Evolutionary conservation across 1,140 invertebrate species (phyloP), one percentile per base, ranked within the genome.

Genomic region (Papilio polyxenes): DNA sequence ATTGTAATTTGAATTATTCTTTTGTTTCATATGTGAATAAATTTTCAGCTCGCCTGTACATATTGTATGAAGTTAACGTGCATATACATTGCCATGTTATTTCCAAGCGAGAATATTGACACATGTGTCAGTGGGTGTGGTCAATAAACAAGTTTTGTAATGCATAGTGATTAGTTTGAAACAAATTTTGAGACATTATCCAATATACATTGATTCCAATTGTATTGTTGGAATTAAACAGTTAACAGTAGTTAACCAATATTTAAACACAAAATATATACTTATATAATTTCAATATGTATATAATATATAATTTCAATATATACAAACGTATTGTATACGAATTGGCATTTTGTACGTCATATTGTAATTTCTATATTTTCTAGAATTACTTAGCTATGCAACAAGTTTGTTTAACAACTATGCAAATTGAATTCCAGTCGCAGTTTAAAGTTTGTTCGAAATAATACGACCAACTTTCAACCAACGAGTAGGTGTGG

Each of bases 321-420:
- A 31, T 31, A 31, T 31, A 31, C 23, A 31, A 31, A 31, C 23
- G 2, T 31, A 31, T 31, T 31, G 23, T 31, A 31, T 31, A 31
- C 23, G 23, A 31, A 1, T 31, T 44, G 40, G 40, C 7, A 6
- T 44, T 23, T 62, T 23, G 20, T 20, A 8, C 8, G 7, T 23
- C 10, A 13, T 31, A 65, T 15, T 23, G 10, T 31, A 17, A 10
- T 31, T 31, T 13, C 23, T 37, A 9, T 65, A 10, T 65, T 31
- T 65, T 31, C 20, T 65, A 65, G 9, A 59, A 59, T 9, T 23
- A 23, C 62, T 31, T 65, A 72, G 37, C 13, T 72, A 37, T 72
- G 13, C 65, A 72, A 72, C 23, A 72, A 72, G 65, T 72, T 72
- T 72, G 65, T 65, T 31, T 65, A 72, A 72, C 65, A 40, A 31